Conservation (phyloP, 2,888 invertebrate genomes). For the Sinodicranocentrus sp. region DNA sequence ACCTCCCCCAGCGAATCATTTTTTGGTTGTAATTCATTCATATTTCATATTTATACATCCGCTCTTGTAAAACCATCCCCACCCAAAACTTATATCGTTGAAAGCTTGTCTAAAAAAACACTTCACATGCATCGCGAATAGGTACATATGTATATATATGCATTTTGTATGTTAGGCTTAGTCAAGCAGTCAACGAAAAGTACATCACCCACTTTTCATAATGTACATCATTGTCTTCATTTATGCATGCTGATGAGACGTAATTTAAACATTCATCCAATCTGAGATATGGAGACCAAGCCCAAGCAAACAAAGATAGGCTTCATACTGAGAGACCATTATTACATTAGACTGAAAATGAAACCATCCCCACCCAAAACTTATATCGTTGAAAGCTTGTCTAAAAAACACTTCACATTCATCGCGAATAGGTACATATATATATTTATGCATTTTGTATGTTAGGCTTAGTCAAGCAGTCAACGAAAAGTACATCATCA, state of each 20-base stretch:
- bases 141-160: too few relatives aligned
- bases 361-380: constrained; percentile 49
- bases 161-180: not conserved
- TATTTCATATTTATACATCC: constrained; percentile 52
- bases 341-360: constrained; percentile 15
- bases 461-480: not conserved
- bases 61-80: constrained; percentile 42
- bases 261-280: not conserved
- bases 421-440: too few relatives aligned
- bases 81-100: constrained; percentile 23
- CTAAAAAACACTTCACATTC: too few relatives aligned
- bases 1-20: constrained; percentile 25
- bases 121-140: too few relatives aligned
- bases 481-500: constrained; percentile 29
- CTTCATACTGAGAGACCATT: constrained; percentile 12
- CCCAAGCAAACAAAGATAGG: constrained; percentile 44
- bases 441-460: not conserved
- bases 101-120: too few relatives aligned
- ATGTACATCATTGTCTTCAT: constrained; percentile 42
- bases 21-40: constrained; percentile 53
- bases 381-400: too few relatives aligned
- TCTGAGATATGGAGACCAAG: not conserved
- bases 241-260: constrained; percentile 30
- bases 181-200: constrained; percentile 19
- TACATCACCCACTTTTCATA: constrained; percentile 45